Base-by-base conservation (phyloP, 2,888 invertebrate species). In the Parasteatoda lunata region DNA sequence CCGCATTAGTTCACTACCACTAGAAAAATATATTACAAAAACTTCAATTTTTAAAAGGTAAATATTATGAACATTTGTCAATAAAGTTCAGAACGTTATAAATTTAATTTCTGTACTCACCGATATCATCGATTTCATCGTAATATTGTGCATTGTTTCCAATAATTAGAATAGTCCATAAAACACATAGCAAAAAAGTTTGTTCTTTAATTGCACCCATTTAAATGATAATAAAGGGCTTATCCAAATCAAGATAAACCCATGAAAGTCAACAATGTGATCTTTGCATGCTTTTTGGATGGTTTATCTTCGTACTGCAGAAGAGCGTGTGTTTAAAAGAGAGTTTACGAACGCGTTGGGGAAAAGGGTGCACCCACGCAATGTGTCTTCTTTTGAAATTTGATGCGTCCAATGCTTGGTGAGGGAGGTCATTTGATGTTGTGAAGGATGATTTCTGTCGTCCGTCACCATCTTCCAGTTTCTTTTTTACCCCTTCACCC, bases 401-500 rank as follows among this genome's bases (percentile, higher is more conserved):
- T 83, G 83, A 83, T 83, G 83, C 83, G 83, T 82, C 82, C 82
- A 64, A 75, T n/a, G 59, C 66, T 66, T 59, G 11, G 54, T 52
- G 52, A 65, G 77, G 83, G 83, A 83, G 83, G 83, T 83, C 83
- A 83, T 76, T 76, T 64, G 75, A 77, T 52, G 71, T 83, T 45
- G n/a, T 64, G 65, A 70, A 30, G 52, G 77, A 83, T 64, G 83
- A 83, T 73, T 82, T 82, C 82, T 82, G 82, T 82, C 82, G 82
- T 82, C 82, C 71, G 77, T 15, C 73, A 73, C 70, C 77, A 70
- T 77, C 69, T 77, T 83, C 77, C 77, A 83, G 73, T 47, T 54
- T 66, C 77, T 4, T 30, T 13, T 5, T 82, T 76, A 68, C 82
- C 75, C 82, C 13, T 15, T 69, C 69, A 65, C 81, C 75, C 81